A percentile compares a stretch with the other conserved stretches of the same genome.
phyloP scores from a whole-genome alignment of 2,797 vertebrate species.

The Euthynnus affinis region DNA sequence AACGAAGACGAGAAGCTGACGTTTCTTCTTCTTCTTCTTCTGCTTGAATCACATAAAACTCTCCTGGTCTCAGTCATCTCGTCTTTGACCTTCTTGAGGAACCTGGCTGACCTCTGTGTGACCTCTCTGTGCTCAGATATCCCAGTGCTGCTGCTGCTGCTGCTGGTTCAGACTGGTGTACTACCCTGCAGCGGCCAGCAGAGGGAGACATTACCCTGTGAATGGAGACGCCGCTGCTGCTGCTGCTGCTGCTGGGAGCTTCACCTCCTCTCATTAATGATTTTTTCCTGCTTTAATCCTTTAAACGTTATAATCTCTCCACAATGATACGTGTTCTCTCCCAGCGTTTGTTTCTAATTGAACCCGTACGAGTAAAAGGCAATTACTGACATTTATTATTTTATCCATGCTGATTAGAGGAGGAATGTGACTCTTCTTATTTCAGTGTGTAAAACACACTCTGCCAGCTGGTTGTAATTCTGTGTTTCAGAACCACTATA shows the following conservation, averaged over 20 bases:
- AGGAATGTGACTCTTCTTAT: background rate
- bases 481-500: constrained; percentile 3
- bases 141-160: background rate
- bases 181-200: constrained; percentile 50
- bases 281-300: background rate
- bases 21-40: no score
- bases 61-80: no score
- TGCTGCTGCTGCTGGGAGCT: no score
- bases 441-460: background rate
- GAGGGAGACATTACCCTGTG: constrained; percentile 72
- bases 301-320: background rate
- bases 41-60: no score
- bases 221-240: background rate
- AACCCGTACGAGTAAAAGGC: constrained; percentile 9
- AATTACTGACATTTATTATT: constrained; percentile 24
- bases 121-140: background rate
- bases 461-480: constrained; percentile 25
- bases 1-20: no score
- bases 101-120: constrained; percentile 7
- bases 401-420: constrained; percentile 5
- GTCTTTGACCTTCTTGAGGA: background rate
- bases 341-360: constrained; percentile 10
- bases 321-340: background rate
- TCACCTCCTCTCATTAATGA: constrained; percentile 13
- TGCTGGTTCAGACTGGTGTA: constrained; percentile 11